phyloP scores from a whole-genome alignment of 2,888 invertebrate genomes.

The Scelioninae gen. 2 region DNA sequence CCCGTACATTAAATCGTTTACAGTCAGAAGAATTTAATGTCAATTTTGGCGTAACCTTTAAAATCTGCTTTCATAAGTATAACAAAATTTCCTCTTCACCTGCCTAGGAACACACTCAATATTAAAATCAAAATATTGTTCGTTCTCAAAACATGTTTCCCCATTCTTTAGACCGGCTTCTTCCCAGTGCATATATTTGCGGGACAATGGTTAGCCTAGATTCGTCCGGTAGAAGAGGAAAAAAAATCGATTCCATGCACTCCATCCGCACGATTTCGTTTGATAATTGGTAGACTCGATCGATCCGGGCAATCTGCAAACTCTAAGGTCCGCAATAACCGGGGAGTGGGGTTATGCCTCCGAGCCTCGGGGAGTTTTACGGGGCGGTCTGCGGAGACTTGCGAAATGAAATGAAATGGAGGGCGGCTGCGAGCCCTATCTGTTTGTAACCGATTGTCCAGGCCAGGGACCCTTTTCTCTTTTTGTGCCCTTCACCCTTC shows the following conservation, averaged over 20 bases:
- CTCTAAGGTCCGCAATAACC: conserved; percentile 18
- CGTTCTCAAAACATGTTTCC: too few species aligned
- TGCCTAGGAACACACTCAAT: too few species aligned
- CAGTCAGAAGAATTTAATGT: too few species aligned
- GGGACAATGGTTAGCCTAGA: not conserved
- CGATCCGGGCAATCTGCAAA: conserved; percentile 34
- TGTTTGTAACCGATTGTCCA: conserved; percentile 54
- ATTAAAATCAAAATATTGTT: too few species aligned
- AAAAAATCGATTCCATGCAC: not conserved
- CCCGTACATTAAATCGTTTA: too few species aligned
- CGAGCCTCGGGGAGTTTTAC: conserved; percentile 36
- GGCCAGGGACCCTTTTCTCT: conserved; percentile 41
- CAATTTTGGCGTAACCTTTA: too few species aligned
- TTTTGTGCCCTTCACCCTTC: conserved; percentile 44
- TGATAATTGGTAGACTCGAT: conserved; percentile 29
- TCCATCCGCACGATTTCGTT: conserved; percentile 3
- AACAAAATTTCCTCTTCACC: too few species aligned
- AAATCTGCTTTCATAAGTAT: too few species aligned
- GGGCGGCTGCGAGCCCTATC: conserved; percentile 31
- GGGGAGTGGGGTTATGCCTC: conserved; percentile 22
- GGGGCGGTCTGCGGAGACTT: conserved; percentile 39
- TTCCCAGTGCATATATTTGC: too few species aligned
- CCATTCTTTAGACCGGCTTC: too few species aligned
- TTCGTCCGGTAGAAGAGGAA: not conserved
- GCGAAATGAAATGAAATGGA: conserved; percentile 52